A percentile compares a stretch with the other conserved stretches of the same genome.
These are phyloP conservation scores for Athalia rosae DNA, from an alignment of 2,888 invertebrate genomes.

Conservation along the genomic window DNA sequence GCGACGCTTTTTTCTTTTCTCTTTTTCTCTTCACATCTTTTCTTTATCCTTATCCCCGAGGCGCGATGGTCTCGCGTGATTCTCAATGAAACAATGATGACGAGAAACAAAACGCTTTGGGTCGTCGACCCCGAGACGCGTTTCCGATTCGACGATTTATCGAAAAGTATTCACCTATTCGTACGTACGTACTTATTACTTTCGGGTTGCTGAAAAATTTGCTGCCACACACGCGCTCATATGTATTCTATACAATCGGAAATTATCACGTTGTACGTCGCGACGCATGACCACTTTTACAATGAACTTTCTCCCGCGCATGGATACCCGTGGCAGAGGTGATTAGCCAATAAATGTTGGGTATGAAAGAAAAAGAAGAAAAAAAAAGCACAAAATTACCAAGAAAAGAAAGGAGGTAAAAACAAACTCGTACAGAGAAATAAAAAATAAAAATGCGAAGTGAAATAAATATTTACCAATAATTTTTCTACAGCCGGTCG, in stretches of 20 bases:
- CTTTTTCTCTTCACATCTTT: no score
- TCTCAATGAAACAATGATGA: conserved; percentile 3
- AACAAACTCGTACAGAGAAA: background rate
- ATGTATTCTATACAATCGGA: background rate
- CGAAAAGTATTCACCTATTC: background rate
- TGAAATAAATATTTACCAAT: no score
- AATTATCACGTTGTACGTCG: background rate
- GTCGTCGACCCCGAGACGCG: background rate
- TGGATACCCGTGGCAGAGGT: background rate
- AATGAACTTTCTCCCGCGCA: conserved; percentile 25
- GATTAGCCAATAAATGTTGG: conserved; percentile 11
- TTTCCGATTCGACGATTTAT: conserved; percentile 9
- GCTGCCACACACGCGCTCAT: background rate
- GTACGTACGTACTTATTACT: no score
- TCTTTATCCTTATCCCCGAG: no score
- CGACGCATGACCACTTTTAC: conserved; percentile 7
- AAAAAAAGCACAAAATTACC: background rate
- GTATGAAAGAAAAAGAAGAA: background rate
- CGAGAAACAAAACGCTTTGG: background rate
- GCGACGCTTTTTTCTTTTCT: background rate
- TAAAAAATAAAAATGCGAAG: background rate
- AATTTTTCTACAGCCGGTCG: no score
- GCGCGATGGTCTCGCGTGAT: background rate
- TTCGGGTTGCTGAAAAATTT: background rate
- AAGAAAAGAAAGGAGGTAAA: background rate